These are phyloP conservation scores for Microtus pennsylvanicus DNA, from an alignment of 2,113 vertebrate genomes.

Conservation along the genomic window DNA sequence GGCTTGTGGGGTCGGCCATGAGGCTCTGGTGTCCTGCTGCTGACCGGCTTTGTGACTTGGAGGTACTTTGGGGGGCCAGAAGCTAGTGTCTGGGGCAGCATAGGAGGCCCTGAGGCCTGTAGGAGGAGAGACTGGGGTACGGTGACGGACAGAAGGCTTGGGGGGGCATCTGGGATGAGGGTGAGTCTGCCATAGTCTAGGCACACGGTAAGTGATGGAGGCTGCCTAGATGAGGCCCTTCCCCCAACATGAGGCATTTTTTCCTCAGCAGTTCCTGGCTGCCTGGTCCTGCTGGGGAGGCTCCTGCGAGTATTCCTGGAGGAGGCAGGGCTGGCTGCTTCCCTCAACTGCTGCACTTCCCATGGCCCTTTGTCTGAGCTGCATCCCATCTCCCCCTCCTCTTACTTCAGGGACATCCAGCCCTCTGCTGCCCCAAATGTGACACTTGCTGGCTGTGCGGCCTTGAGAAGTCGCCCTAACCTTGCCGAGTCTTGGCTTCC, in stretches of 20 bases:
- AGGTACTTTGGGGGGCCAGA: not conserved
- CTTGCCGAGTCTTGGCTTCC: not conserved
- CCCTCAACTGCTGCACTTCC: fast-evolving
- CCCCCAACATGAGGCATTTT: fast-evolving
- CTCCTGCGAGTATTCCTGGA: too few species aligned
- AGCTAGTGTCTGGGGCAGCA: not conserved
- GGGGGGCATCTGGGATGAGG: not conserved
- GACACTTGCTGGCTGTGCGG: not conserved
- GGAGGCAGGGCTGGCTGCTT: not conserved
- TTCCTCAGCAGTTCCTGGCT: not conserved
- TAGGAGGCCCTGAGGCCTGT: too few species aligned
- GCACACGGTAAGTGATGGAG: too few species aligned
- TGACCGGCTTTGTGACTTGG: not conserved
- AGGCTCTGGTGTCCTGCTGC: not conserved
- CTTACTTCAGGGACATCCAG: not conserved
- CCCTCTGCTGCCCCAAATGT: not conserved
- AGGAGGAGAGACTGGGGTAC: fast-evolving
- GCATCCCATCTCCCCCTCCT: not conserved
- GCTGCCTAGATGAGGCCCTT: not conserved
- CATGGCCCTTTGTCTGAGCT: not conserved
- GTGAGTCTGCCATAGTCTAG: not conserved
- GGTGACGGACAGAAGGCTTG: not conserved
- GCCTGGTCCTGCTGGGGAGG: not conserved
- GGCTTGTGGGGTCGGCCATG: fast-evolving
- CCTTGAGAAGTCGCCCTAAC: not conserved